Conservation (phyloP, 1,140 invertebrate genomes). For the Monochamus saltuarius region DNA sequence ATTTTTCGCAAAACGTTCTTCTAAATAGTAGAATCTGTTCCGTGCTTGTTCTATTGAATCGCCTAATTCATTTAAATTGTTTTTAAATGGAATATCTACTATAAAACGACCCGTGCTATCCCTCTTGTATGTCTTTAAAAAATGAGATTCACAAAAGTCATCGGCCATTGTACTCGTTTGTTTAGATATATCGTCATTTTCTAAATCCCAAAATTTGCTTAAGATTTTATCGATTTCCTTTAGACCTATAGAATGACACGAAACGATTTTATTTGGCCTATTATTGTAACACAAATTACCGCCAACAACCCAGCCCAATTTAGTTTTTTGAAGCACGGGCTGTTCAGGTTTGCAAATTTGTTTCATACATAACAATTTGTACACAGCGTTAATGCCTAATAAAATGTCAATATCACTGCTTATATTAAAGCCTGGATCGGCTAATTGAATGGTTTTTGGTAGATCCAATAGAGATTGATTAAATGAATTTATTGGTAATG, state of each 20-base stretch:
- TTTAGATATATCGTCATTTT: not conserved
- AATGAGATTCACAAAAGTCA: constrained; percentile 1
- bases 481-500: not conserved
- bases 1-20: constrained; percentile 20
- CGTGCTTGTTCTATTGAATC: constrained; percentile 6
- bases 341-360: constrained; percentile 18
- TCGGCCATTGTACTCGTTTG: no score
- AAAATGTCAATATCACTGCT: constrained; percentile 39
- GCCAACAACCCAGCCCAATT: constrained; percentile 40
- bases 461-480: constrained; percentile 2
- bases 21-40: constrained; percentile 8
- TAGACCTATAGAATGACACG: not conserved
- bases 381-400: constrained; percentile 40
- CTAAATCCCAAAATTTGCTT: not conserved
- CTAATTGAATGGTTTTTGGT: constrained; percentile 20
- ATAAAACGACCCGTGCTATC: constrained; percentile 8
- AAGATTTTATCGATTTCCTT: not conserved
- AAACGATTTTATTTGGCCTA: not conserved
- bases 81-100: constrained; percentile 15
- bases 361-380: constrained; percentile 27
- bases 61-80: constrained; percentile 1
- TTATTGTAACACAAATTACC: constrained; percentile 15
- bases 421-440: constrained; percentile 40
- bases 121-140: not conserved
- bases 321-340: constrained; percentile 30